Evolutionary conservation across 2,888 invertebrate species (phyloP).

Genomic region (Gastrophysa polygoni): DNA sequence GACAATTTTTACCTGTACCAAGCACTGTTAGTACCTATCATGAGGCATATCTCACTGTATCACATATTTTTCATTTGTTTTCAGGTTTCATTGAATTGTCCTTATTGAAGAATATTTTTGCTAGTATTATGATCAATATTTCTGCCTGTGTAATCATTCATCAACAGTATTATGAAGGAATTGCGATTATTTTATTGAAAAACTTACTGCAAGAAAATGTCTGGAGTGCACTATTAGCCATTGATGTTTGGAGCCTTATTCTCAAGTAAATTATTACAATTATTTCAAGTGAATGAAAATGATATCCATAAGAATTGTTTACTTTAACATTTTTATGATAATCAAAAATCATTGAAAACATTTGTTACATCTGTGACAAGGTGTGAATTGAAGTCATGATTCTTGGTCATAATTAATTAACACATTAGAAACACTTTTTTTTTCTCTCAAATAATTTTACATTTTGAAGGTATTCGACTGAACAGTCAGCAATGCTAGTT

Average conservation of each 20-base stretch:
- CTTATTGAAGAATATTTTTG: constrained; percentile 29
- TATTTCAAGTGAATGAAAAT: no score
- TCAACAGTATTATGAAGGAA: constrained; percentile 30
- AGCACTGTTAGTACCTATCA: constrained; percentile 23
- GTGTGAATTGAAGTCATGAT: not conserved
- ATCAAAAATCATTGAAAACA: not conserved
- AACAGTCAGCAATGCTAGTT: constrained; percentile 17
- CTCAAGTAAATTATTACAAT: constrained; percentile 45
- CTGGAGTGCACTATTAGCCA: constrained; percentile 45
- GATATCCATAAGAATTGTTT: not conserved
- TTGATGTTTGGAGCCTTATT: constrained; percentile 47
- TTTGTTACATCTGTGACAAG: not conserved
- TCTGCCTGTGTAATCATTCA: constrained; percentile 35
- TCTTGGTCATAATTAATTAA: not conserved
- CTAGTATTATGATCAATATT: constrained; percentile 39
- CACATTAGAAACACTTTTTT: not conserved
- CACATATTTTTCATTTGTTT: no score
- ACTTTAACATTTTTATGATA: not conserved
- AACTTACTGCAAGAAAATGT: constrained; percentile 42
- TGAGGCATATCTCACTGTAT: not conserved
- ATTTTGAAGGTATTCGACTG: constrained; percentile 34
- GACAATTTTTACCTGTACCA: constrained; percentile 20
- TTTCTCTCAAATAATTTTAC: not conserved
- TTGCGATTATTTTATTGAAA: constrained; percentile 43
- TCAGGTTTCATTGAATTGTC: constrained; percentile 34